Base-by-base conservation (phyloP, 2,797 vertebrate genomes). In the Mareca strepera region DNA sequence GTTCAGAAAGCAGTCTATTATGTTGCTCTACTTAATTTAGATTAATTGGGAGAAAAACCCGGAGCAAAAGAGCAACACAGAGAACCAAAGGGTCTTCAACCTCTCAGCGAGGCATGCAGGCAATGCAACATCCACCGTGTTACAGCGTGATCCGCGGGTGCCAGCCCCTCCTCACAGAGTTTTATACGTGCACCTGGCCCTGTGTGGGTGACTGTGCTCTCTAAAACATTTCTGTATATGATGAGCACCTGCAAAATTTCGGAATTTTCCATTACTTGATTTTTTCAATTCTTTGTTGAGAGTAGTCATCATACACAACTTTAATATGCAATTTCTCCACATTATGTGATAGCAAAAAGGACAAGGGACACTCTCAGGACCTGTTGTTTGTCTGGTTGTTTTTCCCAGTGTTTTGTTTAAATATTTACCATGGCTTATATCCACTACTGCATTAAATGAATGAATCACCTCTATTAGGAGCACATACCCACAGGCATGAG, bases 121-220 rank as follows among this genome's bases (percentile, higher is more conserved):
- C 28, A 39, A 10, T 0, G 46, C 3, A 1, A 14, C 37, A 6
- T 17, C 37, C 17, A 31, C 29, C 5, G 16, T 2, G 62, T 5
- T 7, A 11, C 25, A 9, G 56, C 3, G 4, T 1, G 48, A 48
- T 5, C 60, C 73, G 5, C 2, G 11, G 0, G n/a, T 8, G 29
- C 43, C 58, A 67, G 37, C 28, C 17, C 35, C 12, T 4, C 41
- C 25, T 22, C 3, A n/a, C 1, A 1, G 33, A 14, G 23, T 9
- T 58, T 26, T 16, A 52, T 18, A 28, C 14, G 43, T n/a, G 52
- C 29, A 25, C 70, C n/a, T 10, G 6, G 25, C 4, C 3, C 4
- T 17, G 10, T 4, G 39, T 26, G 18, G 11, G 11, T 9, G 31
- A 66, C 20, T 2, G 3, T 12, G 7, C 28, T 48, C 56, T 12